Base-by-base conservation (phyloP, 2,797 vertebrate genomes). In the Heteromormyrus szaboi region DNA sequence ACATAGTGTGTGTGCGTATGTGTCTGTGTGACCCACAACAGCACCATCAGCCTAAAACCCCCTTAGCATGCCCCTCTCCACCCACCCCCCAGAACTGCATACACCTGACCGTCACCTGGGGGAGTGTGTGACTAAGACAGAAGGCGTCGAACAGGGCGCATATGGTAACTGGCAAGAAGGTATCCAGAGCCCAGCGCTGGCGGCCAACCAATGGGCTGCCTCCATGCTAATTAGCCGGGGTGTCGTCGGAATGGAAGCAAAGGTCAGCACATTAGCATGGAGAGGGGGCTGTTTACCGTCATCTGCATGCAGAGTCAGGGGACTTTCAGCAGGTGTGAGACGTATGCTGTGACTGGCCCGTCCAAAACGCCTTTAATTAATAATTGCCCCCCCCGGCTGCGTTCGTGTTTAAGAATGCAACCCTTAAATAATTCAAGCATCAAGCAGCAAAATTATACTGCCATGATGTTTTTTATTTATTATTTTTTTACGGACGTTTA, bases 141-240 rank as follows among this genome's bases (percentile, higher is more conserved):
- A 95, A 95, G 94, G 94, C 93, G 93, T 90, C 91, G 91, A 93
- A 91, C 90, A 93, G 90, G 94, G 91, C 92, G 91, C 95, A 95
- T 95, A 96, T 95, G 95, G 94, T 91, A 91, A 89, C 90, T 94
- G 95, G 93, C 94, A 93, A 91, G 54, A 88, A 72, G 93, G 92
- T 94, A 94, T 94, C 94, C 93, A 94, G 93, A 95, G 88, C 92
- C 89, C 92, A 37, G 88, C 33, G 88, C 92, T 92, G 93, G 94
- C 91, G 90, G 84, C 11, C 25, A 12, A 54, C 81, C 83, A 85
- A 86, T 89, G 22, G 14, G 87, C 87, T 50, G 46, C 46, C 62
- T 88, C 62, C 46, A 72, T 72, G 62, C 62, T 48, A 72, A 88
- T 88, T 88, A 88, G 62, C 59, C 4, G 0, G 22, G 44, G 87